Evolutionary conservation across 1,140 invertebrate genomes (phyloP), one percentile per base, ranked within the genome.

Genomic region (Cephus cinctus): DNA sequence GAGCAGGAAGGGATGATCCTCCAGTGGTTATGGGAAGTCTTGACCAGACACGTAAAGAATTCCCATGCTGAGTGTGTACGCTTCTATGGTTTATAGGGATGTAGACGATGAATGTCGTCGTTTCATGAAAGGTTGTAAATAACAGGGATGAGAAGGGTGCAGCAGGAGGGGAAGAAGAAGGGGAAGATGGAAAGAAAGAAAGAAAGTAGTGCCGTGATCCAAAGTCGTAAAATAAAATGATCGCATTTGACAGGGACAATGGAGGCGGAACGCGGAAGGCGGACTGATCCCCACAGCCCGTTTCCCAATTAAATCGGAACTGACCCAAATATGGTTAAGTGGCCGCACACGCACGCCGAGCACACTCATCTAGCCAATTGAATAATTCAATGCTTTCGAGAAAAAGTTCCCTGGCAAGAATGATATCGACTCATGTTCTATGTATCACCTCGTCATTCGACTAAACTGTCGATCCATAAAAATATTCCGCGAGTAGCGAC

Each of bases 211-310:
- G 12, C 22, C 52, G 52, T 50, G 52, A 54, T 54, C 39, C 43
- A 19, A 20, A 43, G 47, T 31, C 47, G 43, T 54, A 50, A 50
- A 50, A 54, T 50, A 50, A 50, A 54, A 54, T 54, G 36, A 54
- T 41, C 47, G 43, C 47, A 42, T 34, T 43, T 25, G 25, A 34
- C 21, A 32, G 40, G 50, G 43, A 52, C 43, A 52, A 52, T 52
- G 32, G 42, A 25, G 19, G 21, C 16, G 27, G 23, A 14, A 36
- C 32, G 25, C 9, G 38, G 45, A n/a, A n/a, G n/a, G 6, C 2
- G 38, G 5, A 40, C 15, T 22, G 22, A 11, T 18, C 20, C 12
- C 11, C 30, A n/a, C 41, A 43, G 22, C 50, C 23, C 41, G 41
- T 30, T 35, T 32, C 18, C 52, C 47, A 54, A 54, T 54, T 54